Base-by-base conservation (phyloP, 2,113 vertebrate genomes). In the Atrichornis clamosus region DNA sequence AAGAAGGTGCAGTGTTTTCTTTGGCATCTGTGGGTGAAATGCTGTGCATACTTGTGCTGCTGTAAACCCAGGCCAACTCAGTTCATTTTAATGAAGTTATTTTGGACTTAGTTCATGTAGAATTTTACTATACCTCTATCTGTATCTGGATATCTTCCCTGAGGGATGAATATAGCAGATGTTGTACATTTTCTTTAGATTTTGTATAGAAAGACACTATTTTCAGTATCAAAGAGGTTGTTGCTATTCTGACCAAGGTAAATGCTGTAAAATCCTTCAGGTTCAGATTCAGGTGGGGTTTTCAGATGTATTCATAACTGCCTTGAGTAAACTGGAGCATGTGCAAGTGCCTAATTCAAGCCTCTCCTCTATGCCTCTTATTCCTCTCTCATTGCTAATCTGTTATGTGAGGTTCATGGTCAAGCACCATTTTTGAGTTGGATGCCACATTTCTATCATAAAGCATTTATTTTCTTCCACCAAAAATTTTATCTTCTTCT, bases 1-100 rank as follows among this genome's bases (percentile, higher is more conserved):
- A 80, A 84, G 56, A 95, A 92, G 88, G 80, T 95, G 73, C 73
- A 90, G 60, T 96, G 79, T 94, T 97, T 96, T 86, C 92, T 94
- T 93, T 96, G 90, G 90, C 88, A 58, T 60, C 41, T 8, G 1
- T 46, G 37, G 22, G 30, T 70, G 78, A 96, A 95, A 96, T 92
- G 59, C 90, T 94, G 68, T 70, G 80, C 88, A 90, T 86, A 72
- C 53, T 92, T 93, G 83, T 6, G 33, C 55, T 94, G 19, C 67
- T 93, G 20, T 79, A 97, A 96, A 95, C 60, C 37, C 33, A 76
- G 87, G 91, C 89, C 77, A 93, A 91, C 59, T 89, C 83, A 27
- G 58, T 87, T 93, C 49, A 42, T 87, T 95, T 94, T 93, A 93
- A 92, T 93, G 55, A 93, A 96, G 56, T 84, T 96, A 72, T 86